These are phyloP conservation scores for Anniella stebbinsi DNA, from an alignment of 2,797 vertebrate species.

Conservation along the genomic window DNA sequence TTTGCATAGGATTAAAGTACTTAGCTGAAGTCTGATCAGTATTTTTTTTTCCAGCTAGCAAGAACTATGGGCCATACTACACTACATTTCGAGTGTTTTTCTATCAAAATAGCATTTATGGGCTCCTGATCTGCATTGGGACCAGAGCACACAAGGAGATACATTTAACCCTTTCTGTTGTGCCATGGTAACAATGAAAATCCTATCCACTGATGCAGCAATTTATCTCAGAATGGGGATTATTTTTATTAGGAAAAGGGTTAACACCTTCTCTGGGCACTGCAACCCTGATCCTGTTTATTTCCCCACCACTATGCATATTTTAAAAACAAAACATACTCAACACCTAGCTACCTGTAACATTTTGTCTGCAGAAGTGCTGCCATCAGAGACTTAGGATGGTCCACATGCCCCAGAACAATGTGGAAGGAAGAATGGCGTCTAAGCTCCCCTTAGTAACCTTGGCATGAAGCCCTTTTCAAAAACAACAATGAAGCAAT, in stretches of 20 bases:
- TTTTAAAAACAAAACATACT: neutral
- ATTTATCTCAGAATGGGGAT: neutral
- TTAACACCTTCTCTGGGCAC: neutral
- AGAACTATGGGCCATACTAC: neutral
- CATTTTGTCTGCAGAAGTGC: neutral
- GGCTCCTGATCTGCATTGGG: too few species aligned
- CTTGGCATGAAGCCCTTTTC: neutral
- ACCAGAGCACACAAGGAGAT: neutral
- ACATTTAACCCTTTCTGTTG: neutral
- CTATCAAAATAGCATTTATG: neutral
- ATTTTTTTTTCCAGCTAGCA: too few species aligned
- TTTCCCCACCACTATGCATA: neutral
- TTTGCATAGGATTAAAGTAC: neutral
- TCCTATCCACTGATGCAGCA: neutral
- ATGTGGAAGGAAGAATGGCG: neutral
- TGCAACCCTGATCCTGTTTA: neutral
- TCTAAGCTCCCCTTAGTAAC: neutral
- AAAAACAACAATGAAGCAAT: neutral
- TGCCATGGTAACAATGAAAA: neutral
- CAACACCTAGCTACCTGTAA: too few species aligned
- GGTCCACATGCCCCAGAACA: neutral
- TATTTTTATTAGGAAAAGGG: neutral
- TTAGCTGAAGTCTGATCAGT: neutral
- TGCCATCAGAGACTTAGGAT: neutral
- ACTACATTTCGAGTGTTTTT: neutral